Evolutionary conservation across 2,888 invertebrate species (phyloP), one percentile per base, ranked within the genome.

Genomic region (Eristalis intricaria): DNA sequence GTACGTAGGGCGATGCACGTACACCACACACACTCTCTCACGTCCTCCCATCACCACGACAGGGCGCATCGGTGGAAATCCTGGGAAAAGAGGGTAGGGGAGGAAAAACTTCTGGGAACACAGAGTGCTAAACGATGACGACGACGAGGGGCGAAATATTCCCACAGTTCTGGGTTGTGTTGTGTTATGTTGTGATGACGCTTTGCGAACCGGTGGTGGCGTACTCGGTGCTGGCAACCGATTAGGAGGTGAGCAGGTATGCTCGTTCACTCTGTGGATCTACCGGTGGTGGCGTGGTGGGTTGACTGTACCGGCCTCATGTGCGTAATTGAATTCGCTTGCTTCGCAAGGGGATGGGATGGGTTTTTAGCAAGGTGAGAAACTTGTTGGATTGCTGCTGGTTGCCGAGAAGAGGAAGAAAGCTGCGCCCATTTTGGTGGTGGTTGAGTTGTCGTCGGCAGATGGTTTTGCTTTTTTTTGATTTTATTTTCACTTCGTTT

Each of bases 161-260:
- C 86, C 86, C 86, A 87, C 86, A 87, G 86, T 75, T 61, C 63
- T 56, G 68, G 15, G 73, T 71, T 56, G 19, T 19, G 81, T 60
- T 70, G 70, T 26, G 26, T 3, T 70, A 65, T 26, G 26, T 3
- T 26, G 1, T 76, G 75, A 38, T 80, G 85, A 82, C 77, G 82
- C 82, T 82, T 74, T 70, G 23, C 43, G 43, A 69, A 84, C 84
- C 78, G 78, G 78, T 78, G 84, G 63, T 23, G 23, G 43, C 29
- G 19, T 50, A 66, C 56, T 61, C 32, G 65, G 64, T 38, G 38
- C 13, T 79, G 81, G 71, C 75, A 80, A 74, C 66, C 78, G 86
- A 78, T 87, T 87, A 83, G 86, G 83, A 71, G 86, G 86, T 71
- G 70, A 87, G 86, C 86, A 87, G 86, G 86, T 87, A 87, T 73